These are phyloP conservation scores for Catharus ustulatus DNA, from an alignment of 2,797 vertebrate genomes.

Conservation along the genomic window DNA sequence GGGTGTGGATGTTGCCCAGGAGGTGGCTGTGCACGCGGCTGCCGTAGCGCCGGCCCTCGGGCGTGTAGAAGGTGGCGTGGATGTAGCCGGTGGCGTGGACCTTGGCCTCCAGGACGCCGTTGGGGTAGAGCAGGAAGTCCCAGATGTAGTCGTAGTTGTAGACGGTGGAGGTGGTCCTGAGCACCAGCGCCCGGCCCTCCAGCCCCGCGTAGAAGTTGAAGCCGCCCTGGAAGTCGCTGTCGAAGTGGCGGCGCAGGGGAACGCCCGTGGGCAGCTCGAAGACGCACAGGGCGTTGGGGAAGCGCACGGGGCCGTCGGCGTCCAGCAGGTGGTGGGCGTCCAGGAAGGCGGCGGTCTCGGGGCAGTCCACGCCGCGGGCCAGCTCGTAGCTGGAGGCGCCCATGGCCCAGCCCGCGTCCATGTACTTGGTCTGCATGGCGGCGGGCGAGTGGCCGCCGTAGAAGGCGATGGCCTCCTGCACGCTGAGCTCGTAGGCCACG, in stretches of 20 bases:
- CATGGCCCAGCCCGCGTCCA: conserved; percentile 91
- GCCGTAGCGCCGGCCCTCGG: conserved; percentile 84
- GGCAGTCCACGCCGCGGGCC: conserved; percentile 90
- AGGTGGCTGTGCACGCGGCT: conserved; percentile 84
- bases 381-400: conserved; percentile 84
- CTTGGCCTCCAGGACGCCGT: conserved; percentile 89
- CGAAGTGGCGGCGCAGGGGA: conserved; percentile 89
- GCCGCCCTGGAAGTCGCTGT: conserved; percentile 83
- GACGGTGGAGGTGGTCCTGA: conserved; percentile 90
- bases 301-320: conserved; percentile 79
- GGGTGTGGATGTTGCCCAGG: conserved; percentile 94
- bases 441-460: conserved; percentile 89
- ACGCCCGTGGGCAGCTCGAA: conserved; percentile 90
- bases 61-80: conserved; percentile 90
- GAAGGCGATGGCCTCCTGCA: conserved; percentile 92
- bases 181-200: conserved; percentile 85
- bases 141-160: conserved; percentile 98
- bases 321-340: conserved; percentile 88
- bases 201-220: conserved; percentile 89
- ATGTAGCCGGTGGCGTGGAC: conserved; percentile 92
- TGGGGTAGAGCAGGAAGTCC: conserved; percentile 92
- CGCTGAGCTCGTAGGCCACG: conserved; percentile 89
- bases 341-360: conserved; percentile 84
- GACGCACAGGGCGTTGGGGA: conserved; percentile 84
- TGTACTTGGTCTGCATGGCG: conserved; percentile 93